phyloP scores from a whole-genome alignment of 2,888 invertebrate species.

The Oligia fasciuncula region DNA sequence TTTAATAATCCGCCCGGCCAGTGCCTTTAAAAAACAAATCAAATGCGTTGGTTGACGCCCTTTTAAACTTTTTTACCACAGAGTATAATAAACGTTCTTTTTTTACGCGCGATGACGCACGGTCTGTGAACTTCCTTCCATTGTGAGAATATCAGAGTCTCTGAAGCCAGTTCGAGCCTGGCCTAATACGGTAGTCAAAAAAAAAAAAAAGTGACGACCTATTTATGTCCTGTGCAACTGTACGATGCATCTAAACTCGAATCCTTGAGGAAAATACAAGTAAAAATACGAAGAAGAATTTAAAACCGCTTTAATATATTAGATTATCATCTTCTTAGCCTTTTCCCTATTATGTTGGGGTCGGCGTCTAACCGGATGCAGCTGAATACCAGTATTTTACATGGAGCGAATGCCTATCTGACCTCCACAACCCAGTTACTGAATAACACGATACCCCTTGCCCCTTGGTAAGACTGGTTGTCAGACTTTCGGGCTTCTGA shows the following conservation, averaged over 20 bases:
- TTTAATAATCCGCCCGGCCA: constrained; percentile 65
- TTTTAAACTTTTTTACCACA: constrained; percentile 73
- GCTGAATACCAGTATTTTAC: not conserved
- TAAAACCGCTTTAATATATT: not conserved
- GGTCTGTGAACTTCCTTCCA: constrained; percentile 88
- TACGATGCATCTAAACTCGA: constrained; percentile 31
- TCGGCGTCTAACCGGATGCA: not conserved
- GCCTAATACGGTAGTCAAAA: constrained; percentile 67
- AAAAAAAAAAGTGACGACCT: constrained; percentile 64
- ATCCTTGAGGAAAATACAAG: constrained; percentile 43
- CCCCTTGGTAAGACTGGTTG: not conserved
- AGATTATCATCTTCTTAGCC: not conserved
- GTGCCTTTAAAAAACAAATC: constrained; percentile 71
- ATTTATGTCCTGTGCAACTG: constrained; percentile 54
- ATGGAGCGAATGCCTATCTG: not conserved
- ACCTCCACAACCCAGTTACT: not conserved
- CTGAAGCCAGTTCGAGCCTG: constrained; percentile 63
- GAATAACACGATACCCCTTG: not conserved
- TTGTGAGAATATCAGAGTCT: constrained; percentile 80
- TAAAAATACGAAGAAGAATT: constrained; percentile 25
- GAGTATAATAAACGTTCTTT: constrained; percentile 49
- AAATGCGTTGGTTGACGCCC: constrained; percentile 70
- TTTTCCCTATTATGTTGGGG: not conserved
- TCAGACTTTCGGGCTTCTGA: not conserved
- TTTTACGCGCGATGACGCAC: constrained; percentile 82